These are phyloP conservation scores for Drosophila kanekoi DNA, from an alignment of 2,888 invertebrate genomes.

Conservation along the genomic window DNA sequence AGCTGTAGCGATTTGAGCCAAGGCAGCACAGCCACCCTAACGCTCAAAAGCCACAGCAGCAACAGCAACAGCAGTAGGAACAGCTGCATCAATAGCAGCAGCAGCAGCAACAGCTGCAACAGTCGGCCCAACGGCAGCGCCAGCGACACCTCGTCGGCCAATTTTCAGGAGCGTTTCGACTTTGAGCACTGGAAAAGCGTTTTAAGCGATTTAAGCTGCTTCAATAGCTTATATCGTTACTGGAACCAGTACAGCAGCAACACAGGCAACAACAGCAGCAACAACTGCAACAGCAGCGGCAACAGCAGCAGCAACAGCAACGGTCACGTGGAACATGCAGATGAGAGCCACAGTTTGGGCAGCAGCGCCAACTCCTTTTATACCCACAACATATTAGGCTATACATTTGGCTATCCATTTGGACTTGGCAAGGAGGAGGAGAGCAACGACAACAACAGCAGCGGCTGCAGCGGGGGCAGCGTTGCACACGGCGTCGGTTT, in stretches of 20 bases:
- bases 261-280: slow-evolving; percentile 37
- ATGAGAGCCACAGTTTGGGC: slow-evolving; percentile 61
- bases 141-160: slow-evolving; percentile 83
- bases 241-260: slow-evolving; percentile 73
- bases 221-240: slow-evolving; percentile 82
- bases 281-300: slow-evolving; percentile 27
- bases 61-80: slow-evolving; percentile 36
- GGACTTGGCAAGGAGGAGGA: slow-evolving; percentile 58
- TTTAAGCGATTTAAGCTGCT: slow-evolving; percentile 87
- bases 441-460: slow-evolving; percentile 35
- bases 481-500: slow-evolving; percentile 20
- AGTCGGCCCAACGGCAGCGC: slow-evolving; percentile 57
- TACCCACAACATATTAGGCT: slow-evolving; percentile 84
- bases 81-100: slow-evolving; percentile 55
- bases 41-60: slow-evolving; percentile 40
- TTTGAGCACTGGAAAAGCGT: slow-evolving; percentile 89
- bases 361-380: slow-evolving; percentile 80
- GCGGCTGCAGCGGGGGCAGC: slow-evolving; percentile 21
- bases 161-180: slow-evolving; percentile 85
- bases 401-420: slow-evolving; percentile 82
- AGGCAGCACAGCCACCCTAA: slow-evolving; percentile 62
- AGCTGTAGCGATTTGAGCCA: slow-evolving; percentile 64
- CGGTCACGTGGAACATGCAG: slow-evolving; percentile 51
- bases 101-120: slow-evolving; percentile 47
- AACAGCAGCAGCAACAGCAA: slow-evolving; percentile 10